Evolutionary conservation across 2,888 invertebrate species (phyloP).

Genomic region (Tachina lurida): DNA sequence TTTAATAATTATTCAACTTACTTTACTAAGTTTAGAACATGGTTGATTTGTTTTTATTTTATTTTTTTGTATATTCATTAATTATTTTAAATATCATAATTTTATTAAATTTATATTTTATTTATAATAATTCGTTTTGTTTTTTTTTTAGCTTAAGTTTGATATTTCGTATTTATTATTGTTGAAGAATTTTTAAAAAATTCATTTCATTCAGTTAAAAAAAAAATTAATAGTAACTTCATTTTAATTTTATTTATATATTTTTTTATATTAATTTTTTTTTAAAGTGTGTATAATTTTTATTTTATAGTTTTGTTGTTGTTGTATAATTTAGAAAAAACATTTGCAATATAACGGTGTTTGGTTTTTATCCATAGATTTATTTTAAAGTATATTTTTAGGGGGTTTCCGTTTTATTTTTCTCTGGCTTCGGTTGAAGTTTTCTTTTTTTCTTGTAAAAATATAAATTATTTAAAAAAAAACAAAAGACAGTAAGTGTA

Average conservation of each 20-base stretch:
- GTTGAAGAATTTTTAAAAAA: conserved; percentile 71
- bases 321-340: conserved; percentile 62
- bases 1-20: conserved; percentile 72
- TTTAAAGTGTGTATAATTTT: conserved; percentile 56
- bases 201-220: conserved; percentile 57
- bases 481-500: background rate
- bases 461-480: conserved; percentile 11
- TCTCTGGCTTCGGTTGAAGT: background rate
- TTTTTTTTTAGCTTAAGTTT: conserved; percentile 60
- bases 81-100: conserved; percentile 66
- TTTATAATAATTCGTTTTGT: conserved; percentile 62
- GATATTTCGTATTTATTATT: conserved; percentile 62
- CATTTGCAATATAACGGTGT: conserved; percentile 54
- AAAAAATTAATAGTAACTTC: conserved; percentile 70
- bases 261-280: conserved; percentile 43
- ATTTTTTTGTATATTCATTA: conserved; percentile 45
- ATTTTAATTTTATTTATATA: conserved; percentile 26
- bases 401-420: conserved; percentile 1
- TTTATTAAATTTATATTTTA: conserved; percentile 70
- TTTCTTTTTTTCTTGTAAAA: conserved; percentile 2
- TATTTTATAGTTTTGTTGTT: conserved; percentile 47
- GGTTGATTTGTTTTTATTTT: conserved; percentile 72
- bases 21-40: conserved; percentile 76
- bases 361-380: conserved; percentile 9
- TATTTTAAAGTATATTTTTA: conserved; percentile 42